Evolutionary conservation across 2,797 vertebrate species (phyloP).

Genomic region (Catostomus latipinnis): DNA sequence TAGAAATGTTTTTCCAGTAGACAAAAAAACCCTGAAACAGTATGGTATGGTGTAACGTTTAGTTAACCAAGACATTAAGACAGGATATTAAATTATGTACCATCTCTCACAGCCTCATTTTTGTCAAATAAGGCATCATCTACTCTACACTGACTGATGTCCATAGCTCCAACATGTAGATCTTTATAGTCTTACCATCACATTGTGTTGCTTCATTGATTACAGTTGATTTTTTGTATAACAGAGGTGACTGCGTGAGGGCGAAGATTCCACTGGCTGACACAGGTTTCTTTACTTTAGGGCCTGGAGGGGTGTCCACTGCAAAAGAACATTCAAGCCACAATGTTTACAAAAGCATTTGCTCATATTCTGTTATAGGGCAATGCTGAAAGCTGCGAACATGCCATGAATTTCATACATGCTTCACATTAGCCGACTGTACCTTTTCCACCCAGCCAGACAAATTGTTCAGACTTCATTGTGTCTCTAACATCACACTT

Average conservation of each 20-base stretch:
- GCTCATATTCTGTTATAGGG: neutral
- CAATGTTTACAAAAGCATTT: neutral
- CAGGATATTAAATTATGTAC: too few species aligned
- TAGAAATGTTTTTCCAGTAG: too few species aligned
- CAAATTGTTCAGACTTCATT: conserved; percentile 58
- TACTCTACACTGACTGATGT: too few species aligned
- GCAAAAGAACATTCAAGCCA: conserved; percentile 40
- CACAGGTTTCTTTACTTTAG: conserved; percentile 73
- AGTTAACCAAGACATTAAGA: too few species aligned
- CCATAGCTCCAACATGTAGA: too few species aligned
- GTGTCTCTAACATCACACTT: conserved; percentile 51
- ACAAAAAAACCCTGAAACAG: too few species aligned
- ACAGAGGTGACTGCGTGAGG: conserved; percentile 90
- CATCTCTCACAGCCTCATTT: too few species aligned
- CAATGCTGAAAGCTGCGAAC: neutral
- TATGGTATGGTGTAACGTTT: too few species aligned
- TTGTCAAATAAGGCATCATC: too few species aligned
- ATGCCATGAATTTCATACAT: neutral
- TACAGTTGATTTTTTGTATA: conserved; percentile 76
- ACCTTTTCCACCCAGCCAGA: conserved; percentile 56
- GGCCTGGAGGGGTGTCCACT: conserved; percentile 76
- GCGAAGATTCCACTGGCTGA: conserved; percentile 87
- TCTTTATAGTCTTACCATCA: conserved; percentile 44
- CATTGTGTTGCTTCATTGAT: conserved; percentile 55
- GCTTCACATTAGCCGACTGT: conserved; percentile 65